Base-by-base conservation (phyloP, 1,140 invertebrate species). In the Cyphomyrmex costatus region DNA sequence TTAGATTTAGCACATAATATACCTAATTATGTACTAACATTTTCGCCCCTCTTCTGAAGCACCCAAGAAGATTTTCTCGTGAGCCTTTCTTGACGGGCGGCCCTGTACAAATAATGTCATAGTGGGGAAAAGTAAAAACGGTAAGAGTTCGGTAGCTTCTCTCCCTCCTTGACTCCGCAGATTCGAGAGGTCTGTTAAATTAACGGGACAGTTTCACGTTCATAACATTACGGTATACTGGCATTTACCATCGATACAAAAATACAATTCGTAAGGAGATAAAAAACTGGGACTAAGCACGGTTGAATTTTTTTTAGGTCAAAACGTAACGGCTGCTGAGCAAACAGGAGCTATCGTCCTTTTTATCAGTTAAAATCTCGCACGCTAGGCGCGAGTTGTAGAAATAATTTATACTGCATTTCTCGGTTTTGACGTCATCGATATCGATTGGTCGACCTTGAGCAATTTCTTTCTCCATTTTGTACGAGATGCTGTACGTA, bases 361-460 rank as follows among this genome's bases (percentile, higher is more conserved):
- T 80, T 58, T 49, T 83, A 70, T 83, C n/a, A 63, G 53, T 83
- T 83, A 36, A 74, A 83, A 60, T 83, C 79, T 83, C 16, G 51
- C 79, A 73, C 27, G 27, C 68, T 61, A 49, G 27, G 46, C 53
- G 19, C 24, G 12, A 74, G 24, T 53, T 19, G 12, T 51, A 60
- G 30, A 24, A 83, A 83, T 74, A 83, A 83, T 83, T 83, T 83
- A 83, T 83, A 36, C 79, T 16, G 61, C 79, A 83, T 83, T 83
- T 83, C 79, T 83, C 24, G 27, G 42, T 74, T 83, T 74, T 83
- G 79, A 83, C 79, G 79, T 83, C 79, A 83, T 49, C 79, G 27
- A 74, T 83, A 83, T 83, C 53, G 79, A 83, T 83, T 73, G 79
- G 56, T 21, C 58, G 79, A 83, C 79, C 79, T 83, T 83, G 79